Evolutionary conservation across 2,113 vertebrate species (phyloP).

Genomic region (Chionodraco myersi): DNA sequence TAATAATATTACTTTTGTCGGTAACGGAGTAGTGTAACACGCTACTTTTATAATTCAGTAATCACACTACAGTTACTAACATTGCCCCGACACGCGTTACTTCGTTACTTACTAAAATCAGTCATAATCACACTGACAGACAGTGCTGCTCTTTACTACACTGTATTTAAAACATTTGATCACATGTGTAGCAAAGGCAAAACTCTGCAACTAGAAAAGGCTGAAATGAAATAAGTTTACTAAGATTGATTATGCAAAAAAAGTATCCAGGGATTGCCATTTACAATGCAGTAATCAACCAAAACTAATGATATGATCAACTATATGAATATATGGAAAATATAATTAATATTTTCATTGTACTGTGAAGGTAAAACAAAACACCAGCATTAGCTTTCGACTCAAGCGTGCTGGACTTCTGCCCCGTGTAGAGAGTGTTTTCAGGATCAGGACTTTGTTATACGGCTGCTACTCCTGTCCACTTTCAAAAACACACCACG

Average conservation of each 20-base stretch:
- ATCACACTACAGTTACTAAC: too few species aligned
- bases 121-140: too few species aligned
- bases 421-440: too few species aligned
- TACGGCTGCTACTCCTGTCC: too few species aligned
- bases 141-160: not conserved
- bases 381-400: not conserved
- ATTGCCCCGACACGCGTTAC: too few species aligned
- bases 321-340: not conserved
- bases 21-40: too few species aligned
- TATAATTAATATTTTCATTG: not conserved
- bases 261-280: not conserved
- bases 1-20: too few species aligned
- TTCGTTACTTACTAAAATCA: too few species aligned
- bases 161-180: not conserved
- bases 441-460: too few species aligned
- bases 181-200: not conserved
- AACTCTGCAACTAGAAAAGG: not conserved
- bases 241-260: not conserved
- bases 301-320: not conserved
- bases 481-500: too few species aligned
- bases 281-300: not conserved
- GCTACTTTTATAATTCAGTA: too few species aligned
- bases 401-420: too few species aligned
- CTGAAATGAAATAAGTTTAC: not conserved
- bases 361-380: not conserved